Evolutionary conservation across 2,888 invertebrate species (phyloP), one percentile per base, ranked within the genome.

Genomic region (Drosophila siamana): DNA sequence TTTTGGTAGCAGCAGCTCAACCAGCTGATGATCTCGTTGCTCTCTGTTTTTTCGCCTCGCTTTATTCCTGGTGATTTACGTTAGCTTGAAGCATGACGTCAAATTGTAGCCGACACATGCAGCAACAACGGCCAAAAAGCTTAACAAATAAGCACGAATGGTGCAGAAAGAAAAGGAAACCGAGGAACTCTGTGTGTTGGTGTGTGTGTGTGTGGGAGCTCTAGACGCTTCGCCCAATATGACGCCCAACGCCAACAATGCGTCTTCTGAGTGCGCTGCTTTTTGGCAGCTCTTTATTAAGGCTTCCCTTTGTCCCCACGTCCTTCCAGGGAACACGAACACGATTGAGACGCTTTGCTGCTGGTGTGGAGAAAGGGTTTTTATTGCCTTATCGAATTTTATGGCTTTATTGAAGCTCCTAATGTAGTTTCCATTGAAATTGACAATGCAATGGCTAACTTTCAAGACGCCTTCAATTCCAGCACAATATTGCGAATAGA

Each of bases 211-310:
- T 56, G 36, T 46, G 51, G 43, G 57, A n/a, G 9, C 69, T 69
- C 69, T 78, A 66, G 72, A 72, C 59, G 74, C 77, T 62, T 54
- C 33, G 19, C 33, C 46, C 50, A 46, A 64, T 48, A 36, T 36
- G 56, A 30, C 72, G 56, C 43, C 56, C 41, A 73, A 48, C 52
- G 68, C 74, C 62, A 61, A 71, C 71, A 79, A 75, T 80, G 81
- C 79, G 74, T 70, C 79, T 73, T 55, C 62, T 41, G 50, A 61
- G 66, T 48, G 57, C 69, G 61, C 65, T 69, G 79, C 77, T 81
- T 82, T 82, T 85, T 85, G 81, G 81, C 85, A 81, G 82, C 79
- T 74, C 82, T 81, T 81, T 84, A 73, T 81, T 84, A 81, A 69
- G 85, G 78, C 69, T 80, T 83, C 83, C 51, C 50, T 15, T 13